phyloP scores from a whole-genome alignment of 2,113 vertebrate species.

The Mastomys coucha region DNA sequence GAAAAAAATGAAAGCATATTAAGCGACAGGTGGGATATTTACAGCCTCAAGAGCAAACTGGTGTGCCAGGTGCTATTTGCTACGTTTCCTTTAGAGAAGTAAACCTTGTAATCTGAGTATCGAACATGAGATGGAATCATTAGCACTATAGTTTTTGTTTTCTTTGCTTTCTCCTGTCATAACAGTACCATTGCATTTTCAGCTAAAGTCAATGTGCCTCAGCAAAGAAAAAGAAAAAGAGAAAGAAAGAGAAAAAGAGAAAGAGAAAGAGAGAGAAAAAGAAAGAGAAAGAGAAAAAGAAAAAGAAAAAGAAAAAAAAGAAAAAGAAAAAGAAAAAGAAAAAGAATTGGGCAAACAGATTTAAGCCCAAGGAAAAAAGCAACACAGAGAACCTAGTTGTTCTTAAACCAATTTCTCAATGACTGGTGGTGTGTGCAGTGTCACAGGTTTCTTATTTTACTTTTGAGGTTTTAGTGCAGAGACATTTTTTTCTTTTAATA shows the following conservation, averaged over 20 bases:
- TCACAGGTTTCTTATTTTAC: not conserved
- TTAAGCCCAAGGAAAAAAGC: not conserved
- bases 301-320: not conserved
- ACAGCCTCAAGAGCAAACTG: not conserved
- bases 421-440: not conserved
- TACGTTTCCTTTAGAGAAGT: not conserved
- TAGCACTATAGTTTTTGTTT: not conserved
- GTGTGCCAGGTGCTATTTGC: not conserved
- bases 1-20: not conserved
- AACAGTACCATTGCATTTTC: not conserved
- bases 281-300: not conserved
- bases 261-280: not conserved
- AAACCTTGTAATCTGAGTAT: not conserved
- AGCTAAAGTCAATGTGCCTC: not conserved
- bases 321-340: not conserved
- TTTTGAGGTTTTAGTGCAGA: not conserved
- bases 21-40: not conserved
- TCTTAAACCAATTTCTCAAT: slow-evolving; percentile 42
- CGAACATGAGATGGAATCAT: not conserved
- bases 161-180: not conserved
- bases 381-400: not conserved
- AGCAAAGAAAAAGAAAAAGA: not conserved
- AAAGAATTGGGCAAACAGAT: not conserved
- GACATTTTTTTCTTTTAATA: not conserved
- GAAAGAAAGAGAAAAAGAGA: not conserved